Base-by-base conservation (phyloP, 2,888 invertebrate genomes). In the Patella depressa region DNA sequence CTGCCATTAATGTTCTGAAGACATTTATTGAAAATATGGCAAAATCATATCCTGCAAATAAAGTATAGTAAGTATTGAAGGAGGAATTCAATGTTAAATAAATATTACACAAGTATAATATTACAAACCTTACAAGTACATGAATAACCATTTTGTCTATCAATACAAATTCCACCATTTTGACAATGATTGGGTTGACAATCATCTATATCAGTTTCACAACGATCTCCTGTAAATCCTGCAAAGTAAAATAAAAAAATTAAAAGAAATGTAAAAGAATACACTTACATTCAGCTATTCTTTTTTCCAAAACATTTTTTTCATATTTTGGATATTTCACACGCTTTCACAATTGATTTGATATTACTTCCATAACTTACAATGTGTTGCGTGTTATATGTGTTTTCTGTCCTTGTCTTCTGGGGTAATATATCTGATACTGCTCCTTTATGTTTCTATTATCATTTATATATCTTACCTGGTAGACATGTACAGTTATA, bases 401-500 rank as follows among this genome's bases (percentile, higher is more conserved):
- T 45, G 34, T 34, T 34, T 34, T 34, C 4, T 34, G 34, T 34
- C 7, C 34, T 34, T 34, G 34, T 34, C 34, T 34, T 34, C 34
- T 34, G 34, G 34, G 3, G 34, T 34, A 45, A 45, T 45, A 45
- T 45, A 45, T 1, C 45, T 45, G 45, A 45, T 45, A 45, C 45
- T 7, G 7, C 45, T 45, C 45, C 45, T 45, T 45, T 3, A 45
- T 45, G 5, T 45, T 45, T 45, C 7, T 45, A 65, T 53, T 65
- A 71, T 72, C 75, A 59, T 57, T 59, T 55, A 45, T 71, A n/a
- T 17, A 74, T 76, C 80, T 83, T 83, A 71, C 85, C 85, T 72
- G 78, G 76, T 53, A 73, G 74, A 72, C 87, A 87, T 34, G 75
- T 45, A 80, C 87, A 87, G 59, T 54, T 72, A 77, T 80, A 86